These are phyloP conservation scores for Polyommatus iphigenia DNA, from an alignment of 2,888 invertebrate species.

Conservation along the genomic window DNA sequence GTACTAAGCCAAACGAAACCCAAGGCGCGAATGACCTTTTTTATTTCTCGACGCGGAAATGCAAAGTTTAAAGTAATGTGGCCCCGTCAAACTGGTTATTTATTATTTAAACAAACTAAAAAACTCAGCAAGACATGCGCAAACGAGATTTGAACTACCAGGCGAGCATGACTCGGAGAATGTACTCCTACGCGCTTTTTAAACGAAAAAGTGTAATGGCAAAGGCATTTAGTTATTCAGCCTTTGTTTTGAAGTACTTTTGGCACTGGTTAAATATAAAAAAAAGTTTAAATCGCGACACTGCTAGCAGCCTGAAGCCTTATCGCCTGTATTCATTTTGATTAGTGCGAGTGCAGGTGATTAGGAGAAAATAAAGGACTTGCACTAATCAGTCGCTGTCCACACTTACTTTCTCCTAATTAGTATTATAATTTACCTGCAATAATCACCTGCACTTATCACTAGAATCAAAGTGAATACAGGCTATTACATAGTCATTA, in stretches of 20 bases:
- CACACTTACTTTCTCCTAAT: no score
- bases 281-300: no score
- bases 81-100: conserved; percentile 66
- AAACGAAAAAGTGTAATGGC: background rate
- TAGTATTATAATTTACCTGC: no score
- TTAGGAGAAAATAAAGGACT: no score
- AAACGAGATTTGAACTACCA: conserved; percentile 73
- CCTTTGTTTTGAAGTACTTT: background rate
- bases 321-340: no score
- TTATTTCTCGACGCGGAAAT: conserved; percentile 74
- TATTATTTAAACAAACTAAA: conserved; percentile 62
- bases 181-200: conserved; percentile 5
- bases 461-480: no score
- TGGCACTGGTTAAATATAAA: conserved; percentile 21
- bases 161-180: conserved; percentile 57
- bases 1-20: background rate
- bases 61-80: conserved; percentile 68
- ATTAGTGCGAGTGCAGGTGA: no score
- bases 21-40: conserved; percentile 64
- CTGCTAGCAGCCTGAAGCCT: no score
- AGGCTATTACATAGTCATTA: no score
- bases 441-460: no score
- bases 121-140: conserved; percentile 76
- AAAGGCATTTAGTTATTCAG: background rate
- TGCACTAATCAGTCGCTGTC: no score